Evolutionary conservation across 2,113 vertebrate species (phyloP).

Genomic region (Siniperca knerii): DNA sequence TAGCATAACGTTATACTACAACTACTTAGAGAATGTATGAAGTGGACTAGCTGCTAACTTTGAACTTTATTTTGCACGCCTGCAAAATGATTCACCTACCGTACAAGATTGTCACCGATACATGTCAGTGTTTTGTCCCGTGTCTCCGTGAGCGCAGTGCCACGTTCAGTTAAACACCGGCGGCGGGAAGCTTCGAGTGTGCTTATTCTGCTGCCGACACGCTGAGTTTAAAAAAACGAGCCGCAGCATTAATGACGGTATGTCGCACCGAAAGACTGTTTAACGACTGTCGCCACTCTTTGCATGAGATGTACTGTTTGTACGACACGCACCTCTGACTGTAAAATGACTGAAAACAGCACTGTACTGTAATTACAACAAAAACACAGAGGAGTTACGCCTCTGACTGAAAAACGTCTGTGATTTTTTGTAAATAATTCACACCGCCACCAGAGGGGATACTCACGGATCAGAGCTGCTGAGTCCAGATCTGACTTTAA

Average conservation of each 20-base stretch:
- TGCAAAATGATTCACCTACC: conserved; percentile 55
- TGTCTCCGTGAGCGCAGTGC: conserved; percentile 26
- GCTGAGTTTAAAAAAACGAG: conserved; percentile 7
- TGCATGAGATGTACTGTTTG: conserved; percentile 70
- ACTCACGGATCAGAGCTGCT: conserved; percentile 72
- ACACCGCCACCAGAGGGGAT: conserved; percentile 32
- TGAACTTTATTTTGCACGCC: conserved; percentile 60
- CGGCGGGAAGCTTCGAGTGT: conserved; percentile 52
- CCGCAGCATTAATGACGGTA: conserved; percentile 18
- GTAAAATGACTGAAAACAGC: conserved; percentile 56
- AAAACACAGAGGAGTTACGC: conserved; percentile 51
- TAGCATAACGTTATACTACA: conserved; percentile 37
- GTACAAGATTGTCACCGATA: conserved; percentile 59
- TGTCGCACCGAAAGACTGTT: conserved; percentile 55
- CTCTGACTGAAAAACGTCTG: conserved; percentile 57
- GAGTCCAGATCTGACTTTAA: neutral
- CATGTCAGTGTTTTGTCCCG: conserved; percentile 41
- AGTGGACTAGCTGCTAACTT: conserved; percentile 71
- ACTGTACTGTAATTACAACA: conserved; percentile 65
- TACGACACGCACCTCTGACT: conserved; percentile 59
- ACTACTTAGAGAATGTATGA: conserved; percentile 72
- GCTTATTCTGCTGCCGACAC: conserved; percentile 60
- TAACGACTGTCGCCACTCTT: conserved; percentile 59
- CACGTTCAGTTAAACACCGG: conserved; percentile 28
- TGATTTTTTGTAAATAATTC: conserved; percentile 72